Evolutionary conservation across 2,797 vertebrate genomes (phyloP).

Genomic region (Columba guinea): DNA sequence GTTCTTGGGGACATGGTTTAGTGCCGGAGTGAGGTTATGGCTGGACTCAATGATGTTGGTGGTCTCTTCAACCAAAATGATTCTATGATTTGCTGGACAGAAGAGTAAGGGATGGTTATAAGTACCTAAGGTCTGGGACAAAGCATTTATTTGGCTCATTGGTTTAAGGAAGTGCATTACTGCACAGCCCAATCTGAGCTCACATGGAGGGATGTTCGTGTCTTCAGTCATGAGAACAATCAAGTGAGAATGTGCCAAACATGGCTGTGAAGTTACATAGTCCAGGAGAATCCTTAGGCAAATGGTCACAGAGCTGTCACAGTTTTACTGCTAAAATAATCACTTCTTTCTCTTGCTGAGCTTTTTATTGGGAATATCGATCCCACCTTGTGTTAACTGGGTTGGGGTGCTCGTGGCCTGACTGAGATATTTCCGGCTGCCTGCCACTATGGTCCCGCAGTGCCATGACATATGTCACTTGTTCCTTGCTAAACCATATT

Average conservation of each 20-base stretch:
- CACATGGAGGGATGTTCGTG: accelerated
- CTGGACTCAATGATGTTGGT: too few species aligned
- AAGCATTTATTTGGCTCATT: background rate
- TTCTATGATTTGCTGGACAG: background rate
- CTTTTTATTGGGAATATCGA: background rate
- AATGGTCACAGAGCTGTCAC: background rate
- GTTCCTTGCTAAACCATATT: background rate
- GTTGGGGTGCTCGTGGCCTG: background rate
- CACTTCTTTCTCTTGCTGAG: background rate
- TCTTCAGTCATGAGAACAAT: background rate
- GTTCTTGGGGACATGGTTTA: too few species aligned
- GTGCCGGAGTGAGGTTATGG: too few species aligned
- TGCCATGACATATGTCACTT: accelerated
- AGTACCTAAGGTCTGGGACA: background rate
- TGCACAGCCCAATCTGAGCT: background rate
- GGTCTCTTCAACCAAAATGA: too few species aligned
- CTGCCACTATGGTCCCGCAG: background rate
- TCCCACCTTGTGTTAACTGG: background rate
- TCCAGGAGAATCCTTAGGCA: background rate
- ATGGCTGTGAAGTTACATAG: background rate
- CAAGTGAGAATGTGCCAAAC: background rate
- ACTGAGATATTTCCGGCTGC: background rate
- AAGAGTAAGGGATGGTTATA: background rate
- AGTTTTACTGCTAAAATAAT: background rate
- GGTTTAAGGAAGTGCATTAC: background rate